Base-by-base conservation (phyloP, 2,113 vertebrate species). In the Nothobranchius furzeri region DNA sequence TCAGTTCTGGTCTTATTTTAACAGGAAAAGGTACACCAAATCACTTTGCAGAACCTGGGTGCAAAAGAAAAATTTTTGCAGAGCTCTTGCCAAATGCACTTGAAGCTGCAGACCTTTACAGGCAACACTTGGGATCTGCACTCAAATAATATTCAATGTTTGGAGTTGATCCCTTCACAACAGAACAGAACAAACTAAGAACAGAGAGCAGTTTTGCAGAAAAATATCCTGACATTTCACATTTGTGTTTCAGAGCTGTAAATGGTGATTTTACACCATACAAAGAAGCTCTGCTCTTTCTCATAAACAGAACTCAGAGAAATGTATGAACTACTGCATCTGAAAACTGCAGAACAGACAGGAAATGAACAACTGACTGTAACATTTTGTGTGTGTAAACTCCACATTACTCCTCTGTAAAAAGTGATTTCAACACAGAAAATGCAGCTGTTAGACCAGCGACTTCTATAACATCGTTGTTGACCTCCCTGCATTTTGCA, bases 211-310 rank as follows among this genome's bases (percentile, higher is more conserved):
- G 35, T 20, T 61, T 49, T 61, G 43, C 45, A 61, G 59, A 61
- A 12, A 47, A 25, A 59, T 35, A 48, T 48, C n/a, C 43, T 11
- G 59, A 47, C 25, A 61, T 61, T 10, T 48, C 59, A 47, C 9
- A 35, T 1, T 37, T 62, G 60, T 62, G 49, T 11, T 62, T 15
- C 49, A n/a, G 48, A 17, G 48, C 24, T 35, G 60, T 62, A 9
- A 62, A 62, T 25, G 17, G 49, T 12, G 47, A 62, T 25, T 62
- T 62, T 62, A 46, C 47, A n/a, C 60, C 60, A 15, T 62, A 13
- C 30, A 49, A 62, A 49, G 47, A 62, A 9, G 60, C 60, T 2
- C 36, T 48, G 25, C 60, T 62, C 13, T 14, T 49, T 37, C 60
- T 62, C 24, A 61, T 61, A 35, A 30, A 14, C 8, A 61, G 45